Evolutionary conservation across 1,140 invertebrate genomes (phyloP), one percentile per base, ranked within the genome.

Genomic region (Papilio dardanus): DNA sequence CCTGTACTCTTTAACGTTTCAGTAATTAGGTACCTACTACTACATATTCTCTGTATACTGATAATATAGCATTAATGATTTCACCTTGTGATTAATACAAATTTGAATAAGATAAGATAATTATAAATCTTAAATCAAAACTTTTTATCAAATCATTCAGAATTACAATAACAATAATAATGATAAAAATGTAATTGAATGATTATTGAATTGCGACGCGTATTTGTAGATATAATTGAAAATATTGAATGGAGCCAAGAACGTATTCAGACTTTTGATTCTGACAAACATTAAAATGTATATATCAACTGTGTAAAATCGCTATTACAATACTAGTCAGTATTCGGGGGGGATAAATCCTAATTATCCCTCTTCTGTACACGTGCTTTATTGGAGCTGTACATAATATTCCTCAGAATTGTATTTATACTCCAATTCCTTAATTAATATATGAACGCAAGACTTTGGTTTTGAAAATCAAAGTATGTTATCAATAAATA

Each of bases 91-190:
- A 62, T 62, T 62, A 62, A 3, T 5, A 28, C n/a, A 62, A 62
- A 62, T 62, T 58, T 62, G 24, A 28, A 16, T 62, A 4, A 1
- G 54, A 62, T 62, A 28, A 62, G 54, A 62, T 62, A 50, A 50
- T 28, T 62, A 10, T 6, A 28, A 62, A 30, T 30, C 24, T 28
- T 12, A 62, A 28, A 62, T 62, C 54, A 62, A 21, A 28, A 62
- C 24, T 62, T 28, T 7, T 54, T 62, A 14, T 28, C 54, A 28
- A 46, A 6, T 46, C 7, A 7, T 46, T 46, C 30, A 62, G 3
- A 16, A 30, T 62, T 62, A 62, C 54, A 28, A 62, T 62, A 62
- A 62, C 12, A 28, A 1, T 50, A 50, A 19, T 50, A 21, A 19
- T 19, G 46, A 50, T 50, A 50, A 58, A 54, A 10, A 24, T 50